Base-by-base conservation (phyloP, 1,140 invertebrate genomes). In the Alviniconcha marisindica region DNA sequence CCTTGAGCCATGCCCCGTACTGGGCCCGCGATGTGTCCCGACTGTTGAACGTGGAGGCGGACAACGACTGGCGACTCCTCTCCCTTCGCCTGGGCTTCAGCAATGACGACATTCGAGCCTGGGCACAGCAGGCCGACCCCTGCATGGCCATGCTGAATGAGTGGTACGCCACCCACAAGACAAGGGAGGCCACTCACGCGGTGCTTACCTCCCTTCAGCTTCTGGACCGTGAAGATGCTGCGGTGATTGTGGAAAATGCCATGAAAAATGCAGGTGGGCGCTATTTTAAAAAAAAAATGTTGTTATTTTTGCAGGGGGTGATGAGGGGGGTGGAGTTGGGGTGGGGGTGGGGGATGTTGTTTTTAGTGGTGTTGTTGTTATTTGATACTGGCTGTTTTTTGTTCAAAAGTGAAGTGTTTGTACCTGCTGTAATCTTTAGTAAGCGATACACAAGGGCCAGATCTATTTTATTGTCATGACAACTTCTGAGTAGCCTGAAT, bases 101-200 rank as follows among this genome's bases (percentile, higher is more conserved):
- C 73, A 86, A 85, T 66, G 88, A 89, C 84, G 91, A 92, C 83
- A 89, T 92, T 63, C 80, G 86, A 56, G 89, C 77, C 18, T 92
- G 91, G 90, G 87, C 90, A 4, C 87, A 87, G 21, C 87, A 89
- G 60, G 54, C 84, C 48, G 91, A 91, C 81, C 91, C 91, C 4
- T 92, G 90, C 79, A 89, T 92, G 90, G 84, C 89, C 7, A 82
- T 92, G 81, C 84, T 92, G 15, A 90, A 89, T 82, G 90, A 92
- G 80, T 92, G 91, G 91, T 92, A 90, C 77, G 86, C 90, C 40
- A 92, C 89, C n/a, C 89, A 91, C 80, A 92, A 90, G 82, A 91
- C 88, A 40, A 86, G 85, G 74, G 91, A 92, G 76, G 91, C 91
- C 7, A 91, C 86, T 15, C 80, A 83, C 81, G 90, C 85, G 21